Base-by-base conservation (phyloP, 2,113 vertebrate species). In the Silurus meridionalis region DNA sequence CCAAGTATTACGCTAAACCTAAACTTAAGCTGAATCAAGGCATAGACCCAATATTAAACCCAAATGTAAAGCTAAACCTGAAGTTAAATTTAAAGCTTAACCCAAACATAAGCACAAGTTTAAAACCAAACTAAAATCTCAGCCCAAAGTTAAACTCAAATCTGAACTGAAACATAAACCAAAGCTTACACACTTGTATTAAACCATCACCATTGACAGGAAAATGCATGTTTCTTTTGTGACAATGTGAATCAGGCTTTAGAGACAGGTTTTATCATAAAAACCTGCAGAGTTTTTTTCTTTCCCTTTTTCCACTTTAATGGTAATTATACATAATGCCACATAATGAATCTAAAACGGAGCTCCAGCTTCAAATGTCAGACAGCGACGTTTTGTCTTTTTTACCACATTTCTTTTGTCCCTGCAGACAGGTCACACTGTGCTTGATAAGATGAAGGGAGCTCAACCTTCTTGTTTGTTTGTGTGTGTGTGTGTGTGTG, bases 401-500 rank as follows among this genome's bases (percentile, higher is more conserved):
- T 74, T 83, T 1, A 48, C 53, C 28, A n/a, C 14, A 7, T 69
- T 74, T 61, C 55, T 84, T 60, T 84, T 61, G 37, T 74, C 48
- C 48, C 81, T 83, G 46, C 50, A 83, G 55, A 77, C 50, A 63
- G 71, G 60, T 64, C 37, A 52, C 25, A 57, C 28, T 78, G 74
- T 66, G 15, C 58, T 25, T 37, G 46, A 85, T 63, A 21, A 75
- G 23, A 77, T 46, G 83, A 77, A 66, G n/a, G 55, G 50, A 78
- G 58, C 83, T 78, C 15, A 46, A 77, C 46, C 58, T 37, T 81
- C 25, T 8, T 64, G 23, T 82, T 58, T 86, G 67, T 82, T 21
- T 87, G 46, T 84, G 78, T 89, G 60, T 66, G 85, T 82, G 83
- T 88, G 61, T 87, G 25, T 84, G 52, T 80, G 14, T 61, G 84